phyloP scores from a whole-genome alignment of 92 coral and sea anemone species.

The Diadumene lineata region DNA sequence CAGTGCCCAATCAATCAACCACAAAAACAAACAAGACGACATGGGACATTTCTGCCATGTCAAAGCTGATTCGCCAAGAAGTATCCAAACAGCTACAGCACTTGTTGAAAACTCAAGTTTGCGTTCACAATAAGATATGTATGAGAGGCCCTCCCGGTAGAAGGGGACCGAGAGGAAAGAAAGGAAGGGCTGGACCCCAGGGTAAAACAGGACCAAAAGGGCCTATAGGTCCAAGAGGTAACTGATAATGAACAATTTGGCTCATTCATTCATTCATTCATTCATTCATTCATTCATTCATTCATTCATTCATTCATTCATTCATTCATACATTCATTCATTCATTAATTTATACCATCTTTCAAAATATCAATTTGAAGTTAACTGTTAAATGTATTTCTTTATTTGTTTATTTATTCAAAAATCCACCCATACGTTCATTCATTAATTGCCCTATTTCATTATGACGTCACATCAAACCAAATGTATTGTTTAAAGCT shows the following conservation, averaged over 20 bases:
- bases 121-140: conserved; percentile 58
- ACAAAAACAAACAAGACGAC: too few relatives aligned
- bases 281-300: not conserved
- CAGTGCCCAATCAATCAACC: too few relatives aligned
- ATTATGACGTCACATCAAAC: too few relatives aligned
- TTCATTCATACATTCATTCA: too few relatives aligned
- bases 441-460: too few relatives aligned
- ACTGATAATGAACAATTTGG: not conserved
- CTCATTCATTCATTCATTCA: not conserved
- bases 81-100: conserved; percentile 45
- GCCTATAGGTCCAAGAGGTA: conserved; percentile 13
- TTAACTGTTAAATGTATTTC: too few relatives aligned
- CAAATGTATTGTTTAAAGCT: too few relatives aligned
- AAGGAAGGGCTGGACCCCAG: conserved; percentile 43
- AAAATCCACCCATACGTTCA: too few relatives aligned
- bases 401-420: too few relatives aligned
- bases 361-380: too few relatives aligned
- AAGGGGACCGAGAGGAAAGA: conserved; percentile 47
- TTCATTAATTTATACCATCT: too few relatives aligned
- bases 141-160: conserved; percentile 59
- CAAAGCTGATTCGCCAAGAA: conserved; percentile 17
- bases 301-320: not conserved
- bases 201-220: conserved; percentile 67
- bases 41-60: too few relatives aligned
- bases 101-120: conserved; percentile 43